Evolutionary conservation across 2,888 invertebrate species (phyloP).

Genomic region (Ommatoiulus sabulosus): DNA sequence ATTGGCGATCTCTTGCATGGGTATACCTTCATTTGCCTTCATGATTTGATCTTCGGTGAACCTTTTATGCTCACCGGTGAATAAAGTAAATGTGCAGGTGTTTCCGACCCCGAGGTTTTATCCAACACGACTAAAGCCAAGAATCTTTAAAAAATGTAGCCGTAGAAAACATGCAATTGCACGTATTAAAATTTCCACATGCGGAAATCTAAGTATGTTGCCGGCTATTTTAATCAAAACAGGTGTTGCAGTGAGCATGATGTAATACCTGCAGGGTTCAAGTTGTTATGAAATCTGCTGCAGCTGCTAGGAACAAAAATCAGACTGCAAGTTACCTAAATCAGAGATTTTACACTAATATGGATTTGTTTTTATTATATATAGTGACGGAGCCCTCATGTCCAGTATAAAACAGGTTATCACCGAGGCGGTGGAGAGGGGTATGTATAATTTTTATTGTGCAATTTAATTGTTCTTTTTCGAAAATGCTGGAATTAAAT

Average conservation of each 20-base stretch:
- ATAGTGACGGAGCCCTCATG: constrained; percentile 54
- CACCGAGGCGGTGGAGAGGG: constrained; percentile 94
- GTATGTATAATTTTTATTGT: constrained; percentile 70
- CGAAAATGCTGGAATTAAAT: too few species aligned
- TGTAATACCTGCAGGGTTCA: too few species aligned
- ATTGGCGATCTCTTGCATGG: background rate
- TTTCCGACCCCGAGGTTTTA: background rate
- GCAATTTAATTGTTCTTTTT: too few species aligned
- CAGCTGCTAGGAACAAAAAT: background rate
- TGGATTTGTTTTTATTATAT: constrained; percentile 28
- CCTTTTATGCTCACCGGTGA: background rate
- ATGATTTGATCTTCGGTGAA: background rate
- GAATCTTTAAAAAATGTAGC: background rate
- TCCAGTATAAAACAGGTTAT: constrained; percentile 88
- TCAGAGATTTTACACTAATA: background rate
- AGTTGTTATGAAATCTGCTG: too few species aligned
- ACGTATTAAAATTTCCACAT: background rate
- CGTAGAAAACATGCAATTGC: background rate
- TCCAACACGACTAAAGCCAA: background rate
- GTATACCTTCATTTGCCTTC: background rate
- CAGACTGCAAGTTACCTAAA: background rate
- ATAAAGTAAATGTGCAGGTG: background rate
- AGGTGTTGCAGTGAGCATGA: too few species aligned
- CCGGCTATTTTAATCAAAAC: too few species aligned
- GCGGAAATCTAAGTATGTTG: background rate